A percentile compares a stretch with the other conserved stretches of the same genome.
Evolutionary conservation across 2,888 invertebrate species (phyloP).

Genomic region (Balanococcus diminutus): DNA sequence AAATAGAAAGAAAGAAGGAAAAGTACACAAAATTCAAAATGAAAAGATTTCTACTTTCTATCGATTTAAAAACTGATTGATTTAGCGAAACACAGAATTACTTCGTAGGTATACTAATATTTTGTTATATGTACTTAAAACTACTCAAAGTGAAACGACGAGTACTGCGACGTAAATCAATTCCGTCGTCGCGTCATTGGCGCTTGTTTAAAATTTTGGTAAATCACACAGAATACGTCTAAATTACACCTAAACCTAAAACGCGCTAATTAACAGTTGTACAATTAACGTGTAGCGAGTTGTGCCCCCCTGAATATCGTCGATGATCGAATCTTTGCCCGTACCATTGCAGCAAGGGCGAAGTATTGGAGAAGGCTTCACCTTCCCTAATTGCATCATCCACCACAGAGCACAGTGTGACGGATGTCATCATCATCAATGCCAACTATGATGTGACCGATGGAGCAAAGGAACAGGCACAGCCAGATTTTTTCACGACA

Average conservation of each 20-base stretch:
- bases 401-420: slow-evolving; percentile 53
- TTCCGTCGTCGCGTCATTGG: background rate
- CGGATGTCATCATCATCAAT: slow-evolving; percentile 52
- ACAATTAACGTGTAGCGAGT: slow-evolving; percentile 5
- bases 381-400: slow-evolving; percentile 51
- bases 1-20: background rate
- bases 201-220: background rate
- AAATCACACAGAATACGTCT: background rate
- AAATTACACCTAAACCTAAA: slow-evolving; percentile 4
- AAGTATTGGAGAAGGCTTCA: slow-evolving; percentile 48
- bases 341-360: slow-evolving; percentile 41
- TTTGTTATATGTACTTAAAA: slow-evolving; percentile 10
- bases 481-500: slow-evolving; percentile 55
- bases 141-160: slow-evolving; percentile 24
- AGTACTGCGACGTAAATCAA: background rate
- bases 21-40: background rate
- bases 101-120: background rate
- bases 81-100: background rate
- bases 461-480: slow-evolving; percentile 51
- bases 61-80: background rate
- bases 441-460: slow-evolving; percentile 54
- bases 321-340: slow-evolving; percentile 40
- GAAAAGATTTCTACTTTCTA: background rate
- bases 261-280: background rate
- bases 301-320: slow-evolving; percentile 45